A percentile compares a stretch with the other conserved stretches of the same genome.
Evolutionary conservation across 2,113 vertebrate genomes (phyloP).

Genomic region (Nanorana parkeri): DNA sequence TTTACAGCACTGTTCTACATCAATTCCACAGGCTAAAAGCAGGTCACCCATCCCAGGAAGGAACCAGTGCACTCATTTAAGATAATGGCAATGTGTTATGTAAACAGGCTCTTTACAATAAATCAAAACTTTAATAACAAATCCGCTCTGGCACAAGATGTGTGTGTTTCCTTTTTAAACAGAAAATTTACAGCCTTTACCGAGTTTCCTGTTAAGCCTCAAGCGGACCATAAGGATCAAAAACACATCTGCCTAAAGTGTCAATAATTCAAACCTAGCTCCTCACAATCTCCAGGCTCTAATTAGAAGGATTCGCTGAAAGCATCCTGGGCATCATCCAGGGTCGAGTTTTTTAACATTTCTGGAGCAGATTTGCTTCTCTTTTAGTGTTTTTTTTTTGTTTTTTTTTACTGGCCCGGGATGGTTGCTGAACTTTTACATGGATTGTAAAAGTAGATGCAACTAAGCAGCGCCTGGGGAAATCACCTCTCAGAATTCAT

Average conservation of each 20-base stretch:
- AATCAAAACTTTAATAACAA: conserved; percentile 19
- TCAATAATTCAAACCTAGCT: conserved; percentile 65
- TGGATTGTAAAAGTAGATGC: conserved; percentile 18
- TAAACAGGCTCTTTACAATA: neutral
- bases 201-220: conserved; percentile 39
- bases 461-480: conserved; percentile 7
- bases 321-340: conserved; percentile 72
- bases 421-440: conserved; percentile 47
- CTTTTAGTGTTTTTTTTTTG: conserved; percentile 33
- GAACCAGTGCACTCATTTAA: neutral
- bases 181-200: conserved; percentile 27
- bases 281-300: conserved; percentile 78
- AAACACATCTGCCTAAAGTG: conserved; percentile 71
- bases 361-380: conserved; percentile 45
- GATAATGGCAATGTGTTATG: too few relatives aligned
- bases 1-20: neutral
- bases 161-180: neutral
- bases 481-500: conserved; percentile 17
- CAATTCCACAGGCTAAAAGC: neutral
- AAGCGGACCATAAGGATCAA: conserved; percentile 71
- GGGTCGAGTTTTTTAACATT: conserved; percentile 45
- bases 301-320: conserved; percentile 75
- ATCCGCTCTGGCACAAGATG: conserved; percentile 16
- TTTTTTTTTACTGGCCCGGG: conserved; percentile 46
- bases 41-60: neutral